These are phyloP conservation scores for Bombus waltoni DNA, from an alignment of 1,140 invertebrate genomes.

Conservation along the genomic window DNA sequence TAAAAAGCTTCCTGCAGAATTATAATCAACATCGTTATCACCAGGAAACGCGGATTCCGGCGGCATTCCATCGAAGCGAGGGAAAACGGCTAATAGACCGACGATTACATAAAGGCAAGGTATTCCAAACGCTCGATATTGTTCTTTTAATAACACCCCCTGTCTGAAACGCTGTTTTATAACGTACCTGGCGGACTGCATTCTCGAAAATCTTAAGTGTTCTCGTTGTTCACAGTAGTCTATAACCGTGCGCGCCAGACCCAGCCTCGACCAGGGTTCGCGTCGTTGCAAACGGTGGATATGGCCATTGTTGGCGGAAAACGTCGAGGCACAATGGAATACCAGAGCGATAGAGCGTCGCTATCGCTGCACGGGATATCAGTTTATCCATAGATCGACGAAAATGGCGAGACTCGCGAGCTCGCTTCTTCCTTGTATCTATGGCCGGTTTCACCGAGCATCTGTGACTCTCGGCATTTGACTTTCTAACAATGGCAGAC, in stretches of 20 bases:
- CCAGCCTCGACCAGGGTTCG: background rate
- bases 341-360: conserved; percentile 12
- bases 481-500: background rate
- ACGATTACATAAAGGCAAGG: background rate
- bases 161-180: conserved; percentile 12
- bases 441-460: background rate
- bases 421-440: conserved; percentile 17
- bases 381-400: conserved; percentile 16
- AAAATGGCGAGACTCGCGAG: conserved; percentile 13
- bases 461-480: background rate
- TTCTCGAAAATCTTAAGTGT: conserved; percentile 40
- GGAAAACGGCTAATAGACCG: background rate
- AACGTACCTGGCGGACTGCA: background rate
- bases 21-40: background rate
- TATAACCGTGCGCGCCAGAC: background rate
- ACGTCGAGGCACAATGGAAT: conserved; percentile 31
- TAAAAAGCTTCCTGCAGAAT: background rate
- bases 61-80: background rate
- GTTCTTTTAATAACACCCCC: background rate
- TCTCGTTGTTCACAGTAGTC: background rate
- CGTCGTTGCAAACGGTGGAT: background rate
- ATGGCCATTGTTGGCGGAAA: conserved; percentile 34
- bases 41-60: background rate
- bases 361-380: background rate
- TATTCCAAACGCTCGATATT: conserved; percentile 20